phyloP scores from a whole-genome alignment of 2,888 invertebrate species.

The Eugnorisma glareosa region DNA sequence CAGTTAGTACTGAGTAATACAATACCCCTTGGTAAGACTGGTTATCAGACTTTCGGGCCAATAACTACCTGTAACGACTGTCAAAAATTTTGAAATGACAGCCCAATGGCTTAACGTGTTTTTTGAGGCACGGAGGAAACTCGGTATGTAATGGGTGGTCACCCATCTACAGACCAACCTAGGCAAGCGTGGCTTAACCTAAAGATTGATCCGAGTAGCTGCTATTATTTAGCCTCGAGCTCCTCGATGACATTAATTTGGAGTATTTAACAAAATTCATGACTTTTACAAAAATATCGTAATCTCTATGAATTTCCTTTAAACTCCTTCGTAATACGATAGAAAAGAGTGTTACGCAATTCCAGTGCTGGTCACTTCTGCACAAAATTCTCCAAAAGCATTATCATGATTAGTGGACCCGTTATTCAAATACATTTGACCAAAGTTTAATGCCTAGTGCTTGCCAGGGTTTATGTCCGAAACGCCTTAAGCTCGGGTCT shows the following conservation, averaged over 20 bases:
- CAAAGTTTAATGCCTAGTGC: slow-evolving; percentile 30
- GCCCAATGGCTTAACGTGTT: no score
- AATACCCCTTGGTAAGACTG: no score
- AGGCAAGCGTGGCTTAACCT: no score
- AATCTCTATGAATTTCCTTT: not conserved
- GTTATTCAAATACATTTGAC: slow-evolving; percentile 47
- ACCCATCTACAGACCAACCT: no score
- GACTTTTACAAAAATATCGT: not conserved
- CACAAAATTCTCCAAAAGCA: not conserved
- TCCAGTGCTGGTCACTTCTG: not conserved
- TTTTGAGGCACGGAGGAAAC: no score
- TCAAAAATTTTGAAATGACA: no score
- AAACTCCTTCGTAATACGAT: not conserved
- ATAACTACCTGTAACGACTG: no score
- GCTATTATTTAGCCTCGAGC: not conserved
- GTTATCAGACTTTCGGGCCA: no score
- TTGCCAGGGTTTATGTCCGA: slow-evolving; percentile 54
- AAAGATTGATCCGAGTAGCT: no score
- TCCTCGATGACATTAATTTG: not conserved
- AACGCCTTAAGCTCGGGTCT: slow-evolving; percentile 62
- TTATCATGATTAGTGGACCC: slow-evolving; percentile 17
- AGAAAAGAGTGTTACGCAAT: not conserved
- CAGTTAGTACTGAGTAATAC: no score
- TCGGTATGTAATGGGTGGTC: no score
- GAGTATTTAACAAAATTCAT: not conserved